Evolutionary conservation across 2,113 vertebrate genomes (phyloP).

Genomic region (Xerus inauris): DNA sequence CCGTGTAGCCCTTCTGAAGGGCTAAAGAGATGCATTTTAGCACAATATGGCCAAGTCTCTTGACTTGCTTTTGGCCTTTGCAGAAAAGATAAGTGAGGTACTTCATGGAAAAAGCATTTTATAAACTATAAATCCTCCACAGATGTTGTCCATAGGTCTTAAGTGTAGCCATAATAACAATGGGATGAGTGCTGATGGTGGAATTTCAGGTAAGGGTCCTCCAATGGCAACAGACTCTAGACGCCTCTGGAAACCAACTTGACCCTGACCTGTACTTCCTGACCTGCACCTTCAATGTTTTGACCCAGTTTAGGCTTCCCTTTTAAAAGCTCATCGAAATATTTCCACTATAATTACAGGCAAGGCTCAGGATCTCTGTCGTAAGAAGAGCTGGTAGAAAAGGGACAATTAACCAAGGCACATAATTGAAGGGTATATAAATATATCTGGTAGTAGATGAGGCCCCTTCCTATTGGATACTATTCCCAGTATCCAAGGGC

Average conservation of each 20-base stretch:
- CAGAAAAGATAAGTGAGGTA: neutral
- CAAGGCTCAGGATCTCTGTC: constrained; percentile 47
- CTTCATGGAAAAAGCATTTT: neutral
- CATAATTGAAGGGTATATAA: constrained; percentile 75
- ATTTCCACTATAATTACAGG: constrained; percentile 73
- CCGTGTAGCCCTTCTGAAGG: neutral
- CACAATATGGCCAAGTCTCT: neutral
- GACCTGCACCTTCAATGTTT: constrained; percentile 41
- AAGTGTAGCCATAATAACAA: neutral
- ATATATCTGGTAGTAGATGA: constrained; percentile 48
- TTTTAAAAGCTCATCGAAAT: constrained; percentile 67
- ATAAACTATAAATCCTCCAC: neutral
- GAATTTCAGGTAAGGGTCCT: neutral
- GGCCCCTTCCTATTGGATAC: constrained; percentile 45
- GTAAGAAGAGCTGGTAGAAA: constrained; percentile 70
- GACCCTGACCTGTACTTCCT: neutral
- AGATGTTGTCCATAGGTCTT: neutral
- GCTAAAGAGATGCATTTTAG: neutral
- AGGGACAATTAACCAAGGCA: constrained; percentile 74
- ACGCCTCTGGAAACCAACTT: neutral
- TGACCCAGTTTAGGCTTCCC: constrained; percentile 65
- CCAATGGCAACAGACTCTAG: neutral
- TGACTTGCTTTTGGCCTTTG: neutral
- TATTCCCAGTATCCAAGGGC: neutral
- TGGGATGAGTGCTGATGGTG: neutral